Evolutionary conservation across 2,113 vertebrate genomes (phyloP), one percentile per base, ranked within the genome.

Genomic region (Caracal caracal): DNA sequence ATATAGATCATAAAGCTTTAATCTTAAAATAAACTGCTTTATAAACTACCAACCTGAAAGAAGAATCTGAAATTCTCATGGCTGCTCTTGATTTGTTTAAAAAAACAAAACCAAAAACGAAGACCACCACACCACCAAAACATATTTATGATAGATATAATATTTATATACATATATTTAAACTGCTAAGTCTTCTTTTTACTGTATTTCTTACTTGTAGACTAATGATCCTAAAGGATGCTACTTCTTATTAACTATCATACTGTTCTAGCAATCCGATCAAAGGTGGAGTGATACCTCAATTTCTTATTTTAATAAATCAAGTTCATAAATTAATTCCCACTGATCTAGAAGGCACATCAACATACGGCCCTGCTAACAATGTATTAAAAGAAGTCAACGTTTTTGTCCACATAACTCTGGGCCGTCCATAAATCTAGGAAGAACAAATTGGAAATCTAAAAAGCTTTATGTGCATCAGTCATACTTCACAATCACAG

Each of bases 401-500:
- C 59, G 22, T 68, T 81, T 76, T 66, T 90, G 76, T 94, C 24
- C 47, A 59, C 15, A 1, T 71, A 96, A 73, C 12, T 94, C 35
- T 70, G 17, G 59, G 40, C 24, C 7, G 0, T 59, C 19, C 56
- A 59, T 22, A 59, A 59, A 59, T 3, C 56, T 59, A 59, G 56
- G 56, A 59, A 93, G 37, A 94, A 93, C 59, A 88, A 89, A 87
- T 3, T 6, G 66, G 37, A 96, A 85, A 82, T 24, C 43, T 61
- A 84, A 97, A 97, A 3, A 20, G 17, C 98, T 99, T 87, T 94
- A 93, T 91, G 98, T 98, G 97, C 89, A 96, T 98, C 98, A 99
- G 95, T 98, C 99, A 99, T 98, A 91, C 99, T 98, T 99, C 99
- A 98, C 99, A 99, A 98, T 99, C 99, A 99, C 99, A 99, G 98